Evolutionary conservation across 2,113 vertebrate species (phyloP), one percentile per base, ranked within the genome.

Genomic region (Corynorhinus townsendii): DNA sequence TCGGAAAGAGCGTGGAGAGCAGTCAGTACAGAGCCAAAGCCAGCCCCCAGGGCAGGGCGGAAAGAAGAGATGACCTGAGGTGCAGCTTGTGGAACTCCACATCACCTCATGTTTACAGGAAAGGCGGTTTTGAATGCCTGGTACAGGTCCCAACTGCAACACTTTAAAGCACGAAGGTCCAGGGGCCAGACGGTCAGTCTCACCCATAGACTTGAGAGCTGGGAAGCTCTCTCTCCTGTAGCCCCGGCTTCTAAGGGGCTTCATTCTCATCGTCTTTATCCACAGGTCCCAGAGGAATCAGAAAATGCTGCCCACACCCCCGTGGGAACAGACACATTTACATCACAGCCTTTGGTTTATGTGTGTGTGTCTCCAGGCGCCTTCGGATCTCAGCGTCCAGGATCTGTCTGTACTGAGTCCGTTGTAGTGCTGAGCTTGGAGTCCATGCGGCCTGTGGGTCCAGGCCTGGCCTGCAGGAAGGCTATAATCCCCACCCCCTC

Each of bases 1-100:
- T 11, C n/a, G n/a, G 38, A 38, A 47, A 54, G 20, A 35, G 0
- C 5, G 30, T 0, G 22, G 17, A 8, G 22, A 8, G 22, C 0
- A 4, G 28, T 7, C 2, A 0, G 20, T 16, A 40, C 20, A 35
- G 12, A 43, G 59, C 12, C 19, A 30, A 75, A 59, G 9, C n/a
- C 22, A 73, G 52, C 15, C 26, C 11, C 22, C 11, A 11, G 49
- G 35, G 24, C 0, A 5, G 52, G 19, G 45, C 7, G 22, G 4
- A 26, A 71, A 30, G 66, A 8, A 76, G 20, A 47, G 30, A 28
- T 7, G 22, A n/a, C 4, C 2, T 11, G 52, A 73, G 7, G 16
- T 10, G 2, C 1, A 7, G 6, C 11, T 5, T 10, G 2, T 17
- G 22, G n/a, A 17, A 30, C 81, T 77, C 33, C 71, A 19, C 9